Evolutionary conservation across 2,113 vertebrate genomes (phyloP).

Genomic region (Hylia prasina): DNA sequence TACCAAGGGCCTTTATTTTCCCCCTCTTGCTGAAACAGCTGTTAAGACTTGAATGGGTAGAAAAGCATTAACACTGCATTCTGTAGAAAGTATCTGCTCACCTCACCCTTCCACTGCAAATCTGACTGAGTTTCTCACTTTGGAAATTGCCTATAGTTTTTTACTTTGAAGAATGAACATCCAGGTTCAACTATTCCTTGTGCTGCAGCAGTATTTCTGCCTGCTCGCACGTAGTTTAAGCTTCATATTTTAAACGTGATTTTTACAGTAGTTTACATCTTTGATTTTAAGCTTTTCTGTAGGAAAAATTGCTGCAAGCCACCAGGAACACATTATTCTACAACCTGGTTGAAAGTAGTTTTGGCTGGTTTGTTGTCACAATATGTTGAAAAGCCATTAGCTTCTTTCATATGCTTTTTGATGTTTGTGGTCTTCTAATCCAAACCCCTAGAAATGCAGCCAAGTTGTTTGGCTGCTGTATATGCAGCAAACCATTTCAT

Average conservation of each 20-base stretch:
- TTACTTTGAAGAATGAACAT: not conserved
- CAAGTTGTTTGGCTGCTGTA: not conserved
- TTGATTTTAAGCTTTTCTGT: constrained; percentile 5
- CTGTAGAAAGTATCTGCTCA: not conserved
- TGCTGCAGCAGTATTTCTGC: not conserved
- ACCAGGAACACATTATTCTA: constrained; percentile 10
- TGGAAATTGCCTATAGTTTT: not conserved
- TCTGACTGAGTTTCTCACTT: not conserved
- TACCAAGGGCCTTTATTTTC: constrained; percentile 36
- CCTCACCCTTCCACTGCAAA: not conserved
- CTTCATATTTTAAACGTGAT: not conserved
- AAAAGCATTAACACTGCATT: constrained; percentile 3
- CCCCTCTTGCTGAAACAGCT: constrained; percentile 37
- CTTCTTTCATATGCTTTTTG: not conserved
- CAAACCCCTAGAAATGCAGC: not conserved
- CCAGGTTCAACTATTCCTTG: not conserved
- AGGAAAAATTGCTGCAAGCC: not conserved
- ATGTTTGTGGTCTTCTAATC: constrained; percentile 3
- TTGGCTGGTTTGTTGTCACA: constrained; percentile 34
- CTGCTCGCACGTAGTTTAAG: not conserved
- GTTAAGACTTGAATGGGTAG: constrained; percentile 13
- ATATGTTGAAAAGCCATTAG: constrained; percentile 20
- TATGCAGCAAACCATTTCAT: not conserved
- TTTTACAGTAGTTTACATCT: not conserved
- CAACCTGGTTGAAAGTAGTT: not conserved